Evolutionary conservation across 2,888 invertebrate genomes (phyloP).

Genomic region (Ophion ventricosus): DNA sequence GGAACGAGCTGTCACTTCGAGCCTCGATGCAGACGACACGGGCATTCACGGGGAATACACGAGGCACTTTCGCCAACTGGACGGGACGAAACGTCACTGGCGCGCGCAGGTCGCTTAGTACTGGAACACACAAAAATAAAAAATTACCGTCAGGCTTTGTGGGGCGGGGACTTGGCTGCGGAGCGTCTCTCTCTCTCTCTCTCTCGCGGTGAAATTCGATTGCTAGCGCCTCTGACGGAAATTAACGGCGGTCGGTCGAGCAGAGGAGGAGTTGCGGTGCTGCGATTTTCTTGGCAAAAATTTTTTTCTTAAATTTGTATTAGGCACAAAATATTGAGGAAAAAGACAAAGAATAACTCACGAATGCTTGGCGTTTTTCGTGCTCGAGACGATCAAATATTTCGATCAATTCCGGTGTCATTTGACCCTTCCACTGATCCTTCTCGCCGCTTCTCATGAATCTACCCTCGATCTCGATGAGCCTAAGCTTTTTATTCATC

Average conservation of each 20-base stretch:
- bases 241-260: not conserved
- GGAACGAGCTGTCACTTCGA: slow-evolving; percentile 69
- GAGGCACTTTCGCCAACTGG: slow-evolving; percentile 49
- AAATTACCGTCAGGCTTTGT: not conserved
- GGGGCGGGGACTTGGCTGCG: too few relatives aligned
- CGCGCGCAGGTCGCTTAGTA: not conserved
- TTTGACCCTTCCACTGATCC: slow-evolving; percentile 81
- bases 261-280: too few relatives aligned
- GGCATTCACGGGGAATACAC: slow-evolving; percentile 35
- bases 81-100: slow-evolving; percentile 10
- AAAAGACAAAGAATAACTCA: too few relatives aligned
- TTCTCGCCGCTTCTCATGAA: slow-evolving; percentile 84
- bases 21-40: slow-evolving; percentile 68
- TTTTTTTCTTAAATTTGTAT: too few relatives aligned
- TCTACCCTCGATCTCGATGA: slow-evolving; percentile 78
- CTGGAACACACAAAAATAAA: not conserved
- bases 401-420: slow-evolving; percentile 79
- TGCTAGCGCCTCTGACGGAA: not conserved
- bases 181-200: too few relatives aligned
- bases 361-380: slow-evolving; percentile 70
- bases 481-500: slow-evolving; percentile 79
- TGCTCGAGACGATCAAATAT: slow-evolving; percentile 84
- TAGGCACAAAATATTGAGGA: too few relatives aligned
- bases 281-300: too few relatives aligned
- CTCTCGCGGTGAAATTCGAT: not conserved